phyloP scores from a whole-genome alignment of 2,888 invertebrate genomes.

The Malthinus flaveolus region DNA sequence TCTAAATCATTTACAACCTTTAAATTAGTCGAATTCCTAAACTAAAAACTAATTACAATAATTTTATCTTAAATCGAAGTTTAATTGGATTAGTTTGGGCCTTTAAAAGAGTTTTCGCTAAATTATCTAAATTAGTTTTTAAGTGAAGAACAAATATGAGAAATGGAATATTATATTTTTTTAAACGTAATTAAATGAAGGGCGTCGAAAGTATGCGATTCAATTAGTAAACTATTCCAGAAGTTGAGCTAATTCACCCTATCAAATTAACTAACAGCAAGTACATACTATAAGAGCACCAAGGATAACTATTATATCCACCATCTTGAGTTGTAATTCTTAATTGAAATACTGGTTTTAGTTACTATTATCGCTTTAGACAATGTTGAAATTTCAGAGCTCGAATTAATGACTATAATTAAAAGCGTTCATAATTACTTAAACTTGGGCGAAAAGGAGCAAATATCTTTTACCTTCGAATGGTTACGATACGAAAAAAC shows the following conservation, averaged over 20 bases:
- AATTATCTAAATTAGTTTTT: neutral
- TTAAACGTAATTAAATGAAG: constrained; percentile 13
- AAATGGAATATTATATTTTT: constrained; percentile 3
- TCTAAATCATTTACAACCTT: no score
- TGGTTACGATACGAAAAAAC: no score
- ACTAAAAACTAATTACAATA: neutral
- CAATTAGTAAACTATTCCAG: constrained; percentile 19
- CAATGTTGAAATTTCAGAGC: no score
- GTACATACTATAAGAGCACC: constrained; percentile 1
- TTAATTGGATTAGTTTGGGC: constrained; percentile 2
- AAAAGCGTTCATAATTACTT: no score
- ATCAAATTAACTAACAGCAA: constrained; percentile 13
- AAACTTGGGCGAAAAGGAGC: no score
- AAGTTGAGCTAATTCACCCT: constrained; percentile 16
- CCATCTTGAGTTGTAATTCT: constrained; percentile 15
- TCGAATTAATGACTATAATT: no score
- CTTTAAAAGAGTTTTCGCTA: neutral
- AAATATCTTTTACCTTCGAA: no score
- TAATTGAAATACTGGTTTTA: constrained; percentile 16
- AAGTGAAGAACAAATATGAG: neutral
- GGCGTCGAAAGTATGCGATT: constrained; percentile 16
- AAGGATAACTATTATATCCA: constrained; percentile 8
- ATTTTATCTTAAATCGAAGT: constrained; percentile 1
- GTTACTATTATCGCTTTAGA: constrained; percentile 1
- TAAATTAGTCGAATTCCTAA: no score